Evolutionary conservation across 2,888 invertebrate genomes (phyloP).

Genomic region (Tinea pellionella): DNA sequence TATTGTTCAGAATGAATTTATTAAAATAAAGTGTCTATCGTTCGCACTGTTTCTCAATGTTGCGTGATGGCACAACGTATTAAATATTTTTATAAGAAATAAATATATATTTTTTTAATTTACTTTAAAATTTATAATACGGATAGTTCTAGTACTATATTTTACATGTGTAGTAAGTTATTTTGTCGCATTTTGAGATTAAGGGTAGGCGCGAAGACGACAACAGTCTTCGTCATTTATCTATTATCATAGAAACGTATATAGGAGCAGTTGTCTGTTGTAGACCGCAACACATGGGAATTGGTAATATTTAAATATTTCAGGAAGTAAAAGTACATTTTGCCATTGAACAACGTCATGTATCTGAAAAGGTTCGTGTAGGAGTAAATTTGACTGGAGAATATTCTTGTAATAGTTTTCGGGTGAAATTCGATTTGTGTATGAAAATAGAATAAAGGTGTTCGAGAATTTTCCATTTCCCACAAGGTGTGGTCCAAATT

Average conservation of each 20-base stretch:
- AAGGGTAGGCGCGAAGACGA: too few species aligned
- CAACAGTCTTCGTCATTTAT: too few species aligned
- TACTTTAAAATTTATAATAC: too few species aligned
- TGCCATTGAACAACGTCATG: not conserved
- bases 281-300: too few species aligned
- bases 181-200: too few species aligned
- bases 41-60: not conserved
- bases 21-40: slow-evolving; percentile 13
- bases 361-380: slow-evolving; percentile 1
- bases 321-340: not conserved
- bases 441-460: slow-evolving; percentile 2
- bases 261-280: too few species aligned
- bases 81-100: not conserved
- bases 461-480: slow-evolving; percentile 1
- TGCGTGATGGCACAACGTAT: not conserved
- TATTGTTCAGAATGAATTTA: slow-evolving; percentile 13
- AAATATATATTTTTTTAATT: too few species aligned
- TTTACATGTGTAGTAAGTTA: too few species aligned
- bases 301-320: too few species aligned
- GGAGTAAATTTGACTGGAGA: not conserved
- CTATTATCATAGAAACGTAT: too few species aligned
- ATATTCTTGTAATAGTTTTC: slow-evolving; percentile 10
- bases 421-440: slow-evolving; percentile 4
- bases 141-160: too few species aligned
- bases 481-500: not conserved